phyloP scores from a whole-genome alignment of 2,113 vertebrate species.

The Aphyosemion australe region DNA sequence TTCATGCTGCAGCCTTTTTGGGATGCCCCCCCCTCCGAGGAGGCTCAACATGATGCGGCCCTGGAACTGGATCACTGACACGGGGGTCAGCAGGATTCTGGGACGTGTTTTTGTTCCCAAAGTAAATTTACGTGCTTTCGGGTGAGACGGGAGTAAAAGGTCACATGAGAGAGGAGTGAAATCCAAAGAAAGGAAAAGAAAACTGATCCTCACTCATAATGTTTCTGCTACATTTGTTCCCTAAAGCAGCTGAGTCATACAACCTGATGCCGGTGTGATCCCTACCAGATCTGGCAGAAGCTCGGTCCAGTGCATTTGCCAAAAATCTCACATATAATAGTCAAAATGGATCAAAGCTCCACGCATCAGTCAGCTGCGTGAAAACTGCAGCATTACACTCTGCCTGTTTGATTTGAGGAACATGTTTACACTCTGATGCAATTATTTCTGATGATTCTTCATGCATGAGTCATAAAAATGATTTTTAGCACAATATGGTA shows the following conservation, averaged over 20 bases:
- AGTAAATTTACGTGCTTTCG: slow-evolving; percentile 77
- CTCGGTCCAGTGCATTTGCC: neutral
- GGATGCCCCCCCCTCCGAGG: slow-evolving; percentile 39
- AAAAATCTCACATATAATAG: neutral
- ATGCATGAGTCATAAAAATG: neutral
- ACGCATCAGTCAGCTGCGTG: neutral
- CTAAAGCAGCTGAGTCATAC: too few relatives aligned
- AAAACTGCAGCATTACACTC: neutral
- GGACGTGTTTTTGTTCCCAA: slow-evolving; percentile 69
- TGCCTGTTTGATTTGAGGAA: too few relatives aligned
- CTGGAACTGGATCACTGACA: slow-evolving; percentile 52
- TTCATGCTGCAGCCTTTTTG: slow-evolving; percentile 68
- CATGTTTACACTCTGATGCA: too few relatives aligned
- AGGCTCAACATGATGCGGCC: slow-evolving; percentile 46
- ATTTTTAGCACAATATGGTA: neutral
- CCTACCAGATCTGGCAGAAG: neutral
- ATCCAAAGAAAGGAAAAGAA: slow-evolving; percentile 4
- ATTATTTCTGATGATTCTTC: neutral
- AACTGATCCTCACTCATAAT: too few relatives aligned
- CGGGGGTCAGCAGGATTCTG: slow-evolving; percentile 48
- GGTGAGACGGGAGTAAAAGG: slow-evolving; percentile 55
- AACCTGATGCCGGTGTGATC: neutral
- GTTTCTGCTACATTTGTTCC: too few relatives aligned
- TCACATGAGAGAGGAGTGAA: slow-evolving; percentile 51
- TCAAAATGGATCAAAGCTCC: slow-evolving; percentile 8